A percentile compares a stretch with the other conserved stretches of the same genome.
Evolutionary conservation across 2,113 vertebrate genomes (phyloP).

Genomic region (Pogonocichla stellata): DNA sequence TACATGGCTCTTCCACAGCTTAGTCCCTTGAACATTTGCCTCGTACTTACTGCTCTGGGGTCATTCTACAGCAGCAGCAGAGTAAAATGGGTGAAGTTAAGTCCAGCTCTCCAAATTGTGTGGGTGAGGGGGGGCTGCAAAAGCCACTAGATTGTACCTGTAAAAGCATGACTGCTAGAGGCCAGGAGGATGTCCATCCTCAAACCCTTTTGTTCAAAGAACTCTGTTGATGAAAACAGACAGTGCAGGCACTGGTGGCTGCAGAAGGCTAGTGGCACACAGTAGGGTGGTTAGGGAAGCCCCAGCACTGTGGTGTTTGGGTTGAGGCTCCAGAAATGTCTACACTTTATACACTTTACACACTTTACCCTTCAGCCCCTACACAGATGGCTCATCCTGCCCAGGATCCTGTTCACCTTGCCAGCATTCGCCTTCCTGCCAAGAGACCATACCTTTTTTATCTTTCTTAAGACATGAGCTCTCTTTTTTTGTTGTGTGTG

Average conservation of each 20-base stretch:
- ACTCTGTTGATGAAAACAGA: background rate
- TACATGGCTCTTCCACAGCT: background rate
- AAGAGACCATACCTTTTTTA: background rate
- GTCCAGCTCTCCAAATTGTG: background rate
- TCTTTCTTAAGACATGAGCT: background rate
- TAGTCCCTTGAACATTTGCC: background rate
- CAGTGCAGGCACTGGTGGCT: background rate
- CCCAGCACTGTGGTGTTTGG: too few relatives aligned
- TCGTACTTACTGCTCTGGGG: background rate
- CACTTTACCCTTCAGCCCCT: background rate
- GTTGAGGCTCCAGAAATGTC: background rate
- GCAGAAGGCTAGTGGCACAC: background rate
- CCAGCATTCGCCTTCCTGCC: background rate
- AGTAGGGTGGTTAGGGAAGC: background rate
- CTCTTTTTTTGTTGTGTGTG: background rate
- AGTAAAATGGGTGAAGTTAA: background rate
- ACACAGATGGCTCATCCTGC: background rate
- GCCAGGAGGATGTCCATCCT: background rate
- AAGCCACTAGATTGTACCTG: background rate
- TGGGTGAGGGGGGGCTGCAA: background rate
- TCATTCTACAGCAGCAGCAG: background rate
- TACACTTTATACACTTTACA: background rate
- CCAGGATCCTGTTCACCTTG: background rate
- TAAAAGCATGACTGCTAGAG: background rate
- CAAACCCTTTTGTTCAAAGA: background rate